These are phyloP conservation scores for Etheostoma spectabile DNA, from an alignment of 2,113 vertebrate species.

Conservation along the genomic window DNA sequence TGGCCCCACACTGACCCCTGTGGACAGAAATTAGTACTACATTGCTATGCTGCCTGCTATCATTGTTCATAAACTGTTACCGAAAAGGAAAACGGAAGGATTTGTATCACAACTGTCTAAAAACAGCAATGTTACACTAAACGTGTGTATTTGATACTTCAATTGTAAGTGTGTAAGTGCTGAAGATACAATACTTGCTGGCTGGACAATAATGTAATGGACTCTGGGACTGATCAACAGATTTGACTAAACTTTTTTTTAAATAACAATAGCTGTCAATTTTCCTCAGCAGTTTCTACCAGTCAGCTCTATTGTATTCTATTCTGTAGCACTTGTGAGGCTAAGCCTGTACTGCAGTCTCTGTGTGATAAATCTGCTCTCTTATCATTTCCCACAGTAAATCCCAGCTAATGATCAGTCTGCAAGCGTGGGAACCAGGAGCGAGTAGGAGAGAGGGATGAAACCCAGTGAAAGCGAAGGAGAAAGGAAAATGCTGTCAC, in stretches of 20 bases:
- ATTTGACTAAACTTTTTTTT: neutral
- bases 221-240: neutral
- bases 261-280: neutral
- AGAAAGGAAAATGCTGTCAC: neutral
- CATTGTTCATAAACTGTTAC: neutral
- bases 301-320: slow-evolving; percentile 7
- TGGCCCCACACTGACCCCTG: slow-evolving; percentile 73
- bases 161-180: neutral
- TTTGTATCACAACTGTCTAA: neutral
- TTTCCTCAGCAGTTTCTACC: neutral
- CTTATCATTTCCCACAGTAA: slow-evolving; percentile 62
- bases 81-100: neutral
- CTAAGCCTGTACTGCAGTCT: slow-evolving; percentile 34
- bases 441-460: neutral
- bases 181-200: neutral
- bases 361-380: slow-evolving; percentile 40
- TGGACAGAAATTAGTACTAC: slow-evolving; percentile 20
- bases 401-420: slow-evolving; percentile 58
- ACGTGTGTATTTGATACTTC: neutral
- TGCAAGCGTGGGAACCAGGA: slow-evolving; percentile 62
- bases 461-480: neutral
- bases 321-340: slow-evolving; percentile 5
- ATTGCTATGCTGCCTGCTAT: neutral
- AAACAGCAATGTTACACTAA: neutral
- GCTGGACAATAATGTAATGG: neutral